A percentile compares a stretch with the other conserved stretches of the same genome.
Conservation (phyloP, 2,888 invertebrate species). For the Synanthedon tipuliformis region DNA sequence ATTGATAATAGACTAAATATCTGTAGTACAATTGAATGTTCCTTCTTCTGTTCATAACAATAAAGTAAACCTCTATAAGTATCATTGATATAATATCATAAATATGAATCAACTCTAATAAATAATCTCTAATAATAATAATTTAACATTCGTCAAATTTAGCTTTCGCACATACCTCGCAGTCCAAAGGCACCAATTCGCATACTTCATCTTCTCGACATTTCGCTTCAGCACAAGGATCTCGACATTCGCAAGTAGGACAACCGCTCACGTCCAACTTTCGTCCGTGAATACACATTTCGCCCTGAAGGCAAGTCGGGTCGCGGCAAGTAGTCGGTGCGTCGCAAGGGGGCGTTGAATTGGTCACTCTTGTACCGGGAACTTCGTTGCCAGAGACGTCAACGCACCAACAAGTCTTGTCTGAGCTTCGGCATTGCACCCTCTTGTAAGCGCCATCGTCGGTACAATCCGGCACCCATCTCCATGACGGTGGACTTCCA, state of each 20-base stretch:
- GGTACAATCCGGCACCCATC: conserved; percentile 80
- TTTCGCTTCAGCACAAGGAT: conserved; percentile 81
- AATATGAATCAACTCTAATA: too few relatives aligned
- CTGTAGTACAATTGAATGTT: not conserved
- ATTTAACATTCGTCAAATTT: too few relatives aligned
- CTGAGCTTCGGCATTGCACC: conserved; percentile 79
- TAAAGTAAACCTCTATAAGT: too few relatives aligned
- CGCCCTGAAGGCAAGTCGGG: conserved; percentile 32
- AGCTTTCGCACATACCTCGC: conserved; percentile 30
- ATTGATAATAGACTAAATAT: not conserved
- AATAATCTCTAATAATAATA: too few relatives aligned
- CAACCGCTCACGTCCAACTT: conserved; percentile 72
- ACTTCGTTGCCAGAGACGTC: conserved; percentile 78
- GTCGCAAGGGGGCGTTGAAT: conserved; percentile 61
- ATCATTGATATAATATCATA: too few relatives aligned
- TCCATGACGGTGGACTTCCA: conserved; percentile 80
- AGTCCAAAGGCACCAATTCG: conserved; percentile 54
- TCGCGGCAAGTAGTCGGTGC: conserved; percentile 37
- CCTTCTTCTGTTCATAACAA: not conserved
- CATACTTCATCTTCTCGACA: conserved; percentile 74
- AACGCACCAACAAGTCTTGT: conserved; percentile 85
- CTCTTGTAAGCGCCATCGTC: conserved; percentile 76
- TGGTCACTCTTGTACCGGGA: conserved; percentile 75
- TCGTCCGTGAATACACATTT: conserved; percentile 42
- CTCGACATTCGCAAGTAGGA: conserved; percentile 78